Base-by-base conservation (phyloP, 2,888 invertebrate species). In the Drosophila helvetica region DNA sequence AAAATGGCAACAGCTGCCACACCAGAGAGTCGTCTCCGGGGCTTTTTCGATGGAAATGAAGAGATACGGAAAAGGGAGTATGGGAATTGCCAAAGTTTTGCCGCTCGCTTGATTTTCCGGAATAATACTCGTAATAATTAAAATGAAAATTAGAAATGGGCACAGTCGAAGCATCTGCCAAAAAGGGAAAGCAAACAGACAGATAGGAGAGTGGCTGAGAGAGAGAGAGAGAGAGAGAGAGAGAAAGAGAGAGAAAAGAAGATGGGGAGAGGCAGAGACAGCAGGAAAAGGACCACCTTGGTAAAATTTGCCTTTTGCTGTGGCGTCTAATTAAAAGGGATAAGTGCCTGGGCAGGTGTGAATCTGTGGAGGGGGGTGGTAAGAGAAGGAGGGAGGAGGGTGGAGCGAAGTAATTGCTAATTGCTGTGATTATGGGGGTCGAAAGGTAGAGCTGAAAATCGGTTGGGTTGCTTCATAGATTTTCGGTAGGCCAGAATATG, bases 131-230 rank as follows among this genome's bases (percentile, higher is more conserved):
- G 82, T 79, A 86, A 83, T 86, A 88, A 83, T 83, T 83, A 88
- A 88, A 83, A 88, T 86, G 86, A 86, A 88, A 82, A 88, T 83
- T 79, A 73, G 80, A 83, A 86, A 78, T 65, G 88, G 69, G 71
- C 69, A 75, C 76, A 74, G 62, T 54, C 61, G 46, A 71, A 77
- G 67, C 88, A 83, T 83, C 80, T 86, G 78, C 72, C 84, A 72
- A 68, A 68, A 59, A 59, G 48, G 61, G 56, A 70, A 65, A 38
- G 75, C 78, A 80, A 75, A 75, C 72, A 69, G 86, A 63, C 56
- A 76, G 53, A 25, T 51, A 58, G 58, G 33, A 53, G 17, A 22
- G 48, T 50, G 54, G 48, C 54, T 46, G 15, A 33, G 7, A 30
- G 7, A 27, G 17, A 53, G 57, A 38, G 42, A 43, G 18, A 53